phyloP scores from a whole-genome alignment of 2,113 vertebrate species.

The Ciconia boyciana region DNA sequence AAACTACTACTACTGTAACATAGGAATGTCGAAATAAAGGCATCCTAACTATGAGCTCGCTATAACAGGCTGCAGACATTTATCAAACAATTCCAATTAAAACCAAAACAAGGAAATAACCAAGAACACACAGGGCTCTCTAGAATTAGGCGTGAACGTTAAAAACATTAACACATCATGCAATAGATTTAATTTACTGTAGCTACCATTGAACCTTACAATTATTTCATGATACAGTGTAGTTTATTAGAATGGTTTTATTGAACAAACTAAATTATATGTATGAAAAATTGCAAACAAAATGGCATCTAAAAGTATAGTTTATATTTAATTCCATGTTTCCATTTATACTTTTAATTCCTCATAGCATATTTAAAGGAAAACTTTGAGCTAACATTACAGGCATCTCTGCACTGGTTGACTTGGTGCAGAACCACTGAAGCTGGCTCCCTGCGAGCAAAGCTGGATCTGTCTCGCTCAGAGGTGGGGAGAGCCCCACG shows the following conservation, averaged over 20 bases:
- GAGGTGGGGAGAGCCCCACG: no score
- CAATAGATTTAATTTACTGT: neutral
- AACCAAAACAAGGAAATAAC: neutral
- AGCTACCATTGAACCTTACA: neutral
- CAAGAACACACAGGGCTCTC: neutral
- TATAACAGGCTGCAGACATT: neutral
- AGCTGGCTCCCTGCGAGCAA: no score
- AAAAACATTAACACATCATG: neutral
- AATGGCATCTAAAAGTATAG: neutral
- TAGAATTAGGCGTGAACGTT: neutral
- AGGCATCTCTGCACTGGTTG: fast-evolving
- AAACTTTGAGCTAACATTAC: fast-evolving
- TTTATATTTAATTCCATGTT: neutral
- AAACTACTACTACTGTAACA: fast-evolving
- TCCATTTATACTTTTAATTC: neutral
- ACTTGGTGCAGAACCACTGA: neutral
- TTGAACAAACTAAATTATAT: neutral
- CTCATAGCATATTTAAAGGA: fast-evolving
- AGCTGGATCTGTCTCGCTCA: no score
- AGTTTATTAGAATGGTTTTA: neutral
- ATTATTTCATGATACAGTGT: no score
- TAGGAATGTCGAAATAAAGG: neutral
- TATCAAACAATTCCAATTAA: neutral
- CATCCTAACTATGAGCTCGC: fast-evolving
- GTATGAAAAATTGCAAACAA: neutral